These are phyloP conservation scores for Cheirogaleus major DNA, from an alignment of 2,797 vertebrate genomes.

Conservation along the genomic window DNA sequence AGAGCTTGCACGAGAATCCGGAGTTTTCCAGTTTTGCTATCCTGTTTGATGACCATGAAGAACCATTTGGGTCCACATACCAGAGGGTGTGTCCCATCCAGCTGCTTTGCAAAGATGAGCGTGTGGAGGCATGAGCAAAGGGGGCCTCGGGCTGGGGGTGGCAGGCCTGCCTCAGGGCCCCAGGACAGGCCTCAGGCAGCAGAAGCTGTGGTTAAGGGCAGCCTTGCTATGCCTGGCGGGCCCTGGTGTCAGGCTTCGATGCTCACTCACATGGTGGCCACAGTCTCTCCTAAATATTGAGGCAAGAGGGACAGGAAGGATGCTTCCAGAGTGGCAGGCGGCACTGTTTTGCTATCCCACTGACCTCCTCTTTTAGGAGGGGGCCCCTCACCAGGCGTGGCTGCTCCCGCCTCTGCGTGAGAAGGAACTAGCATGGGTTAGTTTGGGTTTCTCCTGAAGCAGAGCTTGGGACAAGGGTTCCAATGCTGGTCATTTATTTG, in stretches of 20 bases:
- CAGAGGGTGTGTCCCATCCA: not conserved
- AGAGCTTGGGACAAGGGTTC: not conserved
- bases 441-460: too few relatives aligned
- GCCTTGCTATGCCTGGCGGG: not conserved
- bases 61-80: not conserved
- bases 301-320: not conserved
- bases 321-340: not conserved
- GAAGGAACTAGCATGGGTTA: fast-evolving
- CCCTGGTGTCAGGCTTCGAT: not conserved
- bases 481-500: too few relatives aligned
- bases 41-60: not conserved
- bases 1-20: not conserved
- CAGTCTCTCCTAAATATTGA: not conserved
- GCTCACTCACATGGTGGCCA: too few relatives aligned
- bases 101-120: not conserved
- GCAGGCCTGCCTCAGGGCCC: not conserved
- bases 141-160: not conserved
- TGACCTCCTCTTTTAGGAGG: not conserved
- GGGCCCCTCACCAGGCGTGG: fast-evolving
- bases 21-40: not conserved
- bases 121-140: not conserved
- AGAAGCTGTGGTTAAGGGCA: not conserved
- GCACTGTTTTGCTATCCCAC: not conserved
- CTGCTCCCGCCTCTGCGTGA: not conserved
- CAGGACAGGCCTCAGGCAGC: not conserved